Percentiles rank a stretch among this genome's conserved stretches.
Conservation (phyloP, 2,888 invertebrate species). For the Pecten maximus region DNA sequence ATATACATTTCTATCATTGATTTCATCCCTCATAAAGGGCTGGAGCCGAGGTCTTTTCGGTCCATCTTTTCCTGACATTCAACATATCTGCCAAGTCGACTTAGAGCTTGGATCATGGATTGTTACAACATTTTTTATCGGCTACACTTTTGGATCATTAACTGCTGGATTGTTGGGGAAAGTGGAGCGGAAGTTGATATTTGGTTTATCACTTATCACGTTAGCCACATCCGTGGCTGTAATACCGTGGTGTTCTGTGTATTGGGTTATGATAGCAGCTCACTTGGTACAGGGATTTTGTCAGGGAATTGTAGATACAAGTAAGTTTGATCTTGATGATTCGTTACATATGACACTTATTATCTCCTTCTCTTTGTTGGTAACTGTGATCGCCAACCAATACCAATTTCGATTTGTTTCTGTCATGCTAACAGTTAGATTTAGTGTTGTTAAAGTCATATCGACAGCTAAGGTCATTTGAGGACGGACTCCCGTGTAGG, state of each 20-base stretch:
- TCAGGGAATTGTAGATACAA: constrained; percentile 2
- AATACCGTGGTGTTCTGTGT: not conserved
- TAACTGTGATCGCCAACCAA: too few relatives aligned
- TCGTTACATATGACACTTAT: not conserved
- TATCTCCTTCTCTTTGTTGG: too few relatives aligned
- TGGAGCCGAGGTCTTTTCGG: not conserved
- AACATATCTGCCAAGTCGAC: not conserved
- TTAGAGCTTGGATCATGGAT: not conserved
- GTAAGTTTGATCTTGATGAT: not conserved
- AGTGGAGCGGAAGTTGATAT: not conserved
- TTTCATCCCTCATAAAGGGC: not conserved
- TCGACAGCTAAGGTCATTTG: too few relatives aligned
- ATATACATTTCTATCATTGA: not conserved
- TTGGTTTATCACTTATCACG: not conserved
- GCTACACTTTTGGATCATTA: not conserved
- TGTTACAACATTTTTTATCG: not conserved
- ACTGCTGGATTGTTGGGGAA: not conserved
- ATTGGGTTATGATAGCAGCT: not conserved
- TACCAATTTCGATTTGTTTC: too few relatives aligned
- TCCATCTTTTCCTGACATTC: not conserved
- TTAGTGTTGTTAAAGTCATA: too few relatives aligned
- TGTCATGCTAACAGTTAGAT: too few relatives aligned
- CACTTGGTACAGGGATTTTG: not conserved
- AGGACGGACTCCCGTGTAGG: too few relatives aligned
- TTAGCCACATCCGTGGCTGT: not conserved